Conservation (phyloP, 2,113 vertebrate genomes). For the Chloebia gouldiae region DNA sequence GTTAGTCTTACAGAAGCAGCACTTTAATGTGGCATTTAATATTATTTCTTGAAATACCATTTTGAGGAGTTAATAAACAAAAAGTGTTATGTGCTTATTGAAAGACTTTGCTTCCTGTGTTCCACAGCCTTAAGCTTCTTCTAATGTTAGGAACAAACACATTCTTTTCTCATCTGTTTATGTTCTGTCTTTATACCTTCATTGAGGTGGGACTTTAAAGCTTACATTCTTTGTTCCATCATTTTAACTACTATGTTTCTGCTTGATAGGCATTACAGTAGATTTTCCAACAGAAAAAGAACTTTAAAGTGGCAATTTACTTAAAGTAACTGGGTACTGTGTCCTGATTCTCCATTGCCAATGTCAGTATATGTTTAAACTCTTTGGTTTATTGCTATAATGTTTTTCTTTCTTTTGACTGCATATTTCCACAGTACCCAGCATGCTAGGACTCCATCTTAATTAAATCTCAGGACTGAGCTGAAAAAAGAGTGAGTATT, state of each 20-base stretch:
- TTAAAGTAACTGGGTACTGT: fast-evolving
- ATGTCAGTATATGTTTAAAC: not conserved
- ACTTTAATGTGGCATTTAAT: not conserved
- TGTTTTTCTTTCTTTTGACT: not conserved
- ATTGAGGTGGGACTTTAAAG: not conserved
- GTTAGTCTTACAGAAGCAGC: not conserved
- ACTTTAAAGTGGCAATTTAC: not conserved
- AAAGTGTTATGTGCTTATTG: not conserved
- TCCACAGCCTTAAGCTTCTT: not conserved
- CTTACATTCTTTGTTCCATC: not conserved
- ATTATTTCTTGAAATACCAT: not conserved
- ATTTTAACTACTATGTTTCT: not conserved
- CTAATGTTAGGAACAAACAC: not conserved
- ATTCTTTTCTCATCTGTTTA: not conserved
- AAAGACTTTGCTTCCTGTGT: not conserved
- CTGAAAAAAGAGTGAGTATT: not conserved
- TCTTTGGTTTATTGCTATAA: not conserved
- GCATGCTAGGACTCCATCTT: not conserved
- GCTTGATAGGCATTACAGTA: not conserved
- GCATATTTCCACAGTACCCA: not conserved
- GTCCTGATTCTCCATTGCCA: not conserved
- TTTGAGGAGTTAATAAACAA: not conserved
- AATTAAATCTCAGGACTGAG: not conserved
- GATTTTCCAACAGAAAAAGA: not conserved
- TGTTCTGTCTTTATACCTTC: not conserved